Conservation (phyloP, 2,113 vertebrate genomes). For the Macrotus californicus region DNA sequence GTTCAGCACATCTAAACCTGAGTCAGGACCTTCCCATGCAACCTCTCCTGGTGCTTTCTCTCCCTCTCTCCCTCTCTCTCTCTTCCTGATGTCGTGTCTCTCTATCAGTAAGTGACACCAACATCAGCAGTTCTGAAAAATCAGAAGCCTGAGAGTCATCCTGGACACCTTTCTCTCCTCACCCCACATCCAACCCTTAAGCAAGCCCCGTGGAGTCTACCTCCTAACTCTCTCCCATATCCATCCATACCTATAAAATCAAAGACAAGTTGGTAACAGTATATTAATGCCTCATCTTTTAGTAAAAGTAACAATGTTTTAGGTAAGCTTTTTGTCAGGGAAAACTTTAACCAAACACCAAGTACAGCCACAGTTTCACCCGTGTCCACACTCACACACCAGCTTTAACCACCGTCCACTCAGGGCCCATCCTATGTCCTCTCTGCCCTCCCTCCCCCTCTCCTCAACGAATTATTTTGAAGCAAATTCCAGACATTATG, state of each 20-base stretch:
- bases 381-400: neutral
- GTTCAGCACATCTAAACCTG: neutral
- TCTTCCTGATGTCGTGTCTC: neutral
- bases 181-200: no score
- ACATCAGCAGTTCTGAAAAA: neutral
- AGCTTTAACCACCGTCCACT: neutral
- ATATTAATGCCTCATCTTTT: neutral
- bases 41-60: neutral
- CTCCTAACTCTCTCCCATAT: neutral
- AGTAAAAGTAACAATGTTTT: neutral
- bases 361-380: neutral
- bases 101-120: neutral
- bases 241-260: neutral
- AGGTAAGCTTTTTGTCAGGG: neutral
- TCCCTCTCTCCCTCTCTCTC: neutral
- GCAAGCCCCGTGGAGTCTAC: neutral
- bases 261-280: neutral
- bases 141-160: neutral
- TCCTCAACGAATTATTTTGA: neutral
- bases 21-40: neutral
- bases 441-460: neutral
- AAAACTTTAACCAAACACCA: neutral
- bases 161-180: neutral
- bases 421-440: neutral
- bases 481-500: neutral